phyloP scores from a whole-genome alignment of 2,113 vertebrate genomes.

The Sisor rabdophorus region DNA sequence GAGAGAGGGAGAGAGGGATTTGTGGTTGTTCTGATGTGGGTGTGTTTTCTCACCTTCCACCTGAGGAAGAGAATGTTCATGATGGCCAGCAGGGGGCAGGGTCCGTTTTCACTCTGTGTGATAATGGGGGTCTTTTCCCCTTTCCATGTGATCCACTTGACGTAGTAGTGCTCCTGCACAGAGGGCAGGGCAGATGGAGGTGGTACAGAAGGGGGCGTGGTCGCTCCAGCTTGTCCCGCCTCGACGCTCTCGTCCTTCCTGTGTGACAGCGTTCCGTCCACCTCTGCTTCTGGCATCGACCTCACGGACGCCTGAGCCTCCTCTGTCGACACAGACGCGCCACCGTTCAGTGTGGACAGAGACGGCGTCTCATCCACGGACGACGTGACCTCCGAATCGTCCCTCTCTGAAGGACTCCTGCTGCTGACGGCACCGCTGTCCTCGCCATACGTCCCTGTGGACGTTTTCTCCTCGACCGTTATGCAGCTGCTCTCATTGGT shows the following conservation, averaged over 20 bases:
- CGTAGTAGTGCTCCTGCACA: slow-evolving; percentile 74
- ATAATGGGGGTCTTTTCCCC: slow-evolving; percentile 83
- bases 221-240: neutral
- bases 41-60: slow-evolving; percentile 78
- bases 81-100: slow-evolving; percentile 90
- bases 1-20: too few relatives aligned
- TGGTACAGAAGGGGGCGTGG: slow-evolving; percentile 15
- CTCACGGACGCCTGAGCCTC: slow-evolving; percentile 53
- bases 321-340: slow-evolving; percentile 56
- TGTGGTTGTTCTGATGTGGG: too few relatives aligned
- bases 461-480: neutral
- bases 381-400: slow-evolving; percentile 51
- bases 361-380: slow-evolving; percentile 60
- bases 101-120: slow-evolving; percentile 87
- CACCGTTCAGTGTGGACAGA: slow-evolving; percentile 64
- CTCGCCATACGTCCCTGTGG: neutral
- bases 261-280: slow-evolving; percentile 7
- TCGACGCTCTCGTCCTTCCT: slow-evolving; percentile 21
- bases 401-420: slow-evolving; percentile 49
- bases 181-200: neutral
- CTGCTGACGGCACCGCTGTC: neutral
- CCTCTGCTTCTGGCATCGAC: slow-evolving; percentile 47
- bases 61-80: slow-evolving; percentile 87
- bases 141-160: slow-evolving; percentile 95
- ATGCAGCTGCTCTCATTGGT: neutral